Percentiles rank a stretch among this genome's conserved stretches.
Evolutionary conservation across 1,140 invertebrate genomes (phyloP).

Genomic region (Trissolcus basalis): DNA sequence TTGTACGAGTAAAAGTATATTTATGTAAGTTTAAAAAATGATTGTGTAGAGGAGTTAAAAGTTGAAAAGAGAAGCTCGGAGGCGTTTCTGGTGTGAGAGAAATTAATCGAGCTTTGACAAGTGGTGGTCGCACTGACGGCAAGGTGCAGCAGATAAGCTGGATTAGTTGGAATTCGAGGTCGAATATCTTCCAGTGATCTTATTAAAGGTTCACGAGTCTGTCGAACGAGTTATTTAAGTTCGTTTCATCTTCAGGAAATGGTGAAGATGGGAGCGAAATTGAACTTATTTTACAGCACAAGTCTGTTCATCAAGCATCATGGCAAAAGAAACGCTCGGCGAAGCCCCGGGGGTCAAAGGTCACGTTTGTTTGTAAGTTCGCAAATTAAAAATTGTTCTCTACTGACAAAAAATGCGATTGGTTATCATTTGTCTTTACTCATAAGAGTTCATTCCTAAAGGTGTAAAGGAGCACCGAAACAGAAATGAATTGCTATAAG

Average conservation of each 20-base stretch:
- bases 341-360: not conserved
- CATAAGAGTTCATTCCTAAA: no score
- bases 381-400: no score
- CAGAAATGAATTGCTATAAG: not conserved
- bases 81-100: constrained; percentile 34
- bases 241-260: constrained; percentile 47
- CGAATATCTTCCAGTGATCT: constrained; percentile 69
- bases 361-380: no score
- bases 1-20: no score
- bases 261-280: constrained; percentile 58
- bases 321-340: constrained; percentile 1
- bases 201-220: constrained; percentile 68
- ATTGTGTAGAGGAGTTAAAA: no score
- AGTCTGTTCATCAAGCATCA: constrained; percentile 17
- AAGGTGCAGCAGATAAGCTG: constrained; percentile 54
- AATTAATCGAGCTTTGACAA: constrained; percentile 70
- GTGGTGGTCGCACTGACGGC: constrained; percentile 40
- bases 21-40: no score
- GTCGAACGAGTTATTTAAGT: constrained; percentile 70
- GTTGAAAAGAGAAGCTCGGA: constrained; percentile 29
- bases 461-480: not conserved
- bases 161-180: constrained; percentile 65
- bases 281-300: constrained; percentile 49
- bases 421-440: no score
- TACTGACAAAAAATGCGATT: no score